Evolutionary conservation across 2,888 invertebrate genomes (phyloP).

Genomic region (Deilephila porcellus): DNA sequence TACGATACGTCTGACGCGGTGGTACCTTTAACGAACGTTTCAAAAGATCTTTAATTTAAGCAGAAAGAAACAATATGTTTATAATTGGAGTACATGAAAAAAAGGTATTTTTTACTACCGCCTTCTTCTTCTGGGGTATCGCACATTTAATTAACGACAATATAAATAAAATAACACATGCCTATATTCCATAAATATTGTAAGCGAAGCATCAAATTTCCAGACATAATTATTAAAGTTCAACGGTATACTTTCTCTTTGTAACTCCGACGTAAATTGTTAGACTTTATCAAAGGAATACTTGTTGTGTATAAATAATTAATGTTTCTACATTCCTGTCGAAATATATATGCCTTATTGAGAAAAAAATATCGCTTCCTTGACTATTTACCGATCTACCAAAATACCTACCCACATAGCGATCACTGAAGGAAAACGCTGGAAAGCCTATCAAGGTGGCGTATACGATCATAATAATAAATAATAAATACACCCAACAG

Average conservation of each 20-base stretch:
- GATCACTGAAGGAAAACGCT: no score
- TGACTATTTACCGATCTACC: background rate
- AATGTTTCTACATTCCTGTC: slow-evolving; percentile 3
- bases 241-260: background rate
- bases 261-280: background rate
- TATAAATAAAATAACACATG: background rate
- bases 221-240: slow-evolving; percentile 24
- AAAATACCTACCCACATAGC: background rate
- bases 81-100: no score
- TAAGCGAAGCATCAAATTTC: slow-evolving; percentile 2
- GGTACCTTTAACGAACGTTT: no score
- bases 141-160: background rate
- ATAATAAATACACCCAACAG: no score
- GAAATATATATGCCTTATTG: background rate
- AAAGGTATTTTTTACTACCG: no score
- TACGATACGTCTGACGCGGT: no score
- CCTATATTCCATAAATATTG: background rate
- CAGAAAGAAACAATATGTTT: no score
- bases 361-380: background rate
- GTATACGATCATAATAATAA: no score
- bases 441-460: no score
- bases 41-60: no score
- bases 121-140: no score
- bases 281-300: slow-evolving; percentile 12
- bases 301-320: background rate